phyloP scores from a whole-genome alignment of 1,140 invertebrate species.

The Metaphire vulgaris region DNA sequence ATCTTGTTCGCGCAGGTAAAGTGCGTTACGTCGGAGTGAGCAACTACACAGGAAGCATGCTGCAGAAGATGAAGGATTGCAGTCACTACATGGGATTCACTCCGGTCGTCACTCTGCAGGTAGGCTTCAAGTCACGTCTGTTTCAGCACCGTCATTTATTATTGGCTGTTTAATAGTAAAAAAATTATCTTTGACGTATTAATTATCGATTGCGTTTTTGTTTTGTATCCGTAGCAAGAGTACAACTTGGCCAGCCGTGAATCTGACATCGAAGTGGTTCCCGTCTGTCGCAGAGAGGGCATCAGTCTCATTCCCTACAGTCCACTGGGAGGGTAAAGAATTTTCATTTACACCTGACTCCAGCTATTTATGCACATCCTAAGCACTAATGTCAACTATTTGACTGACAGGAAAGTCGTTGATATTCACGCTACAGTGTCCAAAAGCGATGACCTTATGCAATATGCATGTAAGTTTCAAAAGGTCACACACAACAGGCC shows the following conservation, averaged over 20 bases:
- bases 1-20: slow-evolving; percentile 39
- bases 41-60: slow-evolving; percentile 40
- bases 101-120: slow-evolving; percentile 34
- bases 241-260: slow-evolving; percentile 38
- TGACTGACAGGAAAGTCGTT: neutral
- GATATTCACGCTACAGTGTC: no score
- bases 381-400: neutral
- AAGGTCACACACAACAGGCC: neutral
- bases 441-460: no score
- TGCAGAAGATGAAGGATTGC: slow-evolving; percentile 39
- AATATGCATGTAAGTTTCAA: no score
- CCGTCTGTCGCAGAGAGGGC: slow-evolving; percentile 33
- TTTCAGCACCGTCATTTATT: neutral
- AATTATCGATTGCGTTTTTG: slow-evolving; percentile 21
- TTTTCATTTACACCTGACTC: neutral
- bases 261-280: slow-evolving; percentile 38
- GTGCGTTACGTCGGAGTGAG: slow-evolving; percentile 39
- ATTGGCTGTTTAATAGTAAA: no score
- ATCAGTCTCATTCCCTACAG: slow-evolving; percentile 11
- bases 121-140: slow-evolving; percentile 18
- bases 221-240: slow-evolving; percentile 35
- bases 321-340: slow-evolving; percentile 14
- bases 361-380: neutral
- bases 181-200: no score
- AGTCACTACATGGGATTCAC: slow-evolving; percentile 32